A percentile compares a stretch with the other conserved stretches of the same genome.
These are phyloP conservation scores for Mantis religiosa DNA, from an alignment of 2,888 invertebrate species.

Conservation along the genomic window DNA sequence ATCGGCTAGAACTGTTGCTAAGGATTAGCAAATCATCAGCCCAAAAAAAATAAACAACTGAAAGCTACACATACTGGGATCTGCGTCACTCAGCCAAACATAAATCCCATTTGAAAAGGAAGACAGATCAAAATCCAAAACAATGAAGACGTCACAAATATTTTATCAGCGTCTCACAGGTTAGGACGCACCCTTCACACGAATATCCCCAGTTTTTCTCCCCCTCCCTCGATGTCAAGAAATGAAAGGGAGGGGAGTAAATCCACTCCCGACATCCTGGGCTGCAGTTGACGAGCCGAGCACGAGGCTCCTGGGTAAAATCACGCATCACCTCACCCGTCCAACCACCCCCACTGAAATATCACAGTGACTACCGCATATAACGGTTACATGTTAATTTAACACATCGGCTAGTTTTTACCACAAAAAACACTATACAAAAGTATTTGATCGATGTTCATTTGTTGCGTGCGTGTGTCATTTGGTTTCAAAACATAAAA, in stretches of 20 bases:
- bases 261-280: not conserved
- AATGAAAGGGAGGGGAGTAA: not conserved
- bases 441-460: too few species aligned
- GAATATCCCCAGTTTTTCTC: not conserved
- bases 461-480: too few species aligned
- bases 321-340: not conserved
- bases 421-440: too few species aligned
- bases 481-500: too few species aligned
- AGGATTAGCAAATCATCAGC: not conserved
- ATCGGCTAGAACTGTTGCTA: too few species aligned
- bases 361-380: too few species aligned
- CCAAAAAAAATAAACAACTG: not conserved
- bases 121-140: not conserved
- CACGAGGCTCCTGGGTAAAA: not conserved
- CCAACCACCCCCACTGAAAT: too few species aligned
- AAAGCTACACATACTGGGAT: not conserved
- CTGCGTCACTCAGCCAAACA: not conserved
- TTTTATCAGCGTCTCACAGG: not conserved
- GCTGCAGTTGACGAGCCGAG: not conserved
- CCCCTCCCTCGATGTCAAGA: not conserved
- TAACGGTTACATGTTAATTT: too few species aligned
- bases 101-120: not conserved
- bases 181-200: not conserved
- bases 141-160: not conserved
- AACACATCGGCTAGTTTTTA: too few species aligned